Conservation (phyloP, 2,797 vertebrate genomes). For the Champsocephalus esox region DNA sequence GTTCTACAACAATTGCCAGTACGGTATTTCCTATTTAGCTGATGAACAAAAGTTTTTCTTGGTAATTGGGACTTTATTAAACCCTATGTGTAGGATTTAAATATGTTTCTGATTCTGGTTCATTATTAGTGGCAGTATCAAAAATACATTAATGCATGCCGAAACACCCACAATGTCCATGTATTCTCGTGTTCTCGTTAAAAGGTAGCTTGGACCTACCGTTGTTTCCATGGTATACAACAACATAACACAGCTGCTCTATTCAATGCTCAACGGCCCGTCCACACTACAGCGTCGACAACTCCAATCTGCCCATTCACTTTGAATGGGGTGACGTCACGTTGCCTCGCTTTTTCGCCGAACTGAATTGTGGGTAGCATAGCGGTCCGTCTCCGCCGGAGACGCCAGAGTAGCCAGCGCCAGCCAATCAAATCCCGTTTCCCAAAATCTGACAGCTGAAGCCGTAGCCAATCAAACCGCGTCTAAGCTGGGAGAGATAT, state of each 20-base stretch:
- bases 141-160: neutral
- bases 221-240: neutral
- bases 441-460: no score
- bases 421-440: no score
- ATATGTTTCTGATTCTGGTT: neutral
- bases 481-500: no score
- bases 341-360: no score
- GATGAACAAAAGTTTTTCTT: conserved; percentile 3
- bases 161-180: neutral
- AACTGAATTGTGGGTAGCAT: no score
- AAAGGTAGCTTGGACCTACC: neutral
- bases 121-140: neutral
- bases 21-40: conserved; percentile 19
- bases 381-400: no score
- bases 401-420: no score
- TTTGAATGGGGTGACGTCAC: no score
- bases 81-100: neutral
- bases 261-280: neutral
- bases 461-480: no score
- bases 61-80: neutral
- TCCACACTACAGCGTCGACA: no score
- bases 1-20: conserved; percentile 7
- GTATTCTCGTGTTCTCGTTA: neutral
- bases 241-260: neutral
- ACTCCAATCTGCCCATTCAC: no score